These are phyloP conservation scores for Macrophya annulata DNA, from an alignment of 2,888 invertebrate genomes.

Conservation along the genomic window DNA sequence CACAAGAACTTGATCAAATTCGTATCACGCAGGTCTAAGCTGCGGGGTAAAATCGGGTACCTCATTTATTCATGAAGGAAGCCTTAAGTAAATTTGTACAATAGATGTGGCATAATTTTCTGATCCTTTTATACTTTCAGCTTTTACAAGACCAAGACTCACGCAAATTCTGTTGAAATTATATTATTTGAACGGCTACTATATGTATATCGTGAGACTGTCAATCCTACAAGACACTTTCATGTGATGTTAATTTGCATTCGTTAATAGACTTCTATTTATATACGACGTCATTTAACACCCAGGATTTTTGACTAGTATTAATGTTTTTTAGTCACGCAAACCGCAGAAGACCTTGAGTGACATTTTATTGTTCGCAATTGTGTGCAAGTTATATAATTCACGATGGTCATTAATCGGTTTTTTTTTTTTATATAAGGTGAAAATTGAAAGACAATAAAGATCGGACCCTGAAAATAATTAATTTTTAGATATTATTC, in stretches of 20 bases:
- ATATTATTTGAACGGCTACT: neutral
- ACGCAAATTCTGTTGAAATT: neutral
- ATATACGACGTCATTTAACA: neutral
- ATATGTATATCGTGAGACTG: neutral
- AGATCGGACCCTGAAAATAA: neutral
- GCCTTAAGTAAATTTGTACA: neutral
- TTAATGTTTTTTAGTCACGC: conserved; percentile 16
- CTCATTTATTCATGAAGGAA: neutral
- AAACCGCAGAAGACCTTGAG: neutral
- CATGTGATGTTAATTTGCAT: neutral
- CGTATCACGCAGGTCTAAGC: neutral
- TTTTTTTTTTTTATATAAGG: neutral
- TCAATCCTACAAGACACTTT: conserved; percentile 1
- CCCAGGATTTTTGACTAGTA: neutral
- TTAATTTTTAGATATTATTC: neutral
- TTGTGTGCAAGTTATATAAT: neutral
- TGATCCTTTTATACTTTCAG: neutral
- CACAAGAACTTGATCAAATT: neutral
- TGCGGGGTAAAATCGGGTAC: neutral
- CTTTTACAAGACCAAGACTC: neutral
- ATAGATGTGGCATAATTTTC: neutral
- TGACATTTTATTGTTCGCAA: neutral
- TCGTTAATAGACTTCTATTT: conserved; percentile 17
- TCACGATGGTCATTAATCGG: neutral
- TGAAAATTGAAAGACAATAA: no score